A percentile compares a stretch with the other conserved stretches of the same genome.
These are phyloP conservation scores for Thereva nobilitata DNA, from an alignment of 2,888 invertebrate genomes.

Conservation along the genomic window DNA sequence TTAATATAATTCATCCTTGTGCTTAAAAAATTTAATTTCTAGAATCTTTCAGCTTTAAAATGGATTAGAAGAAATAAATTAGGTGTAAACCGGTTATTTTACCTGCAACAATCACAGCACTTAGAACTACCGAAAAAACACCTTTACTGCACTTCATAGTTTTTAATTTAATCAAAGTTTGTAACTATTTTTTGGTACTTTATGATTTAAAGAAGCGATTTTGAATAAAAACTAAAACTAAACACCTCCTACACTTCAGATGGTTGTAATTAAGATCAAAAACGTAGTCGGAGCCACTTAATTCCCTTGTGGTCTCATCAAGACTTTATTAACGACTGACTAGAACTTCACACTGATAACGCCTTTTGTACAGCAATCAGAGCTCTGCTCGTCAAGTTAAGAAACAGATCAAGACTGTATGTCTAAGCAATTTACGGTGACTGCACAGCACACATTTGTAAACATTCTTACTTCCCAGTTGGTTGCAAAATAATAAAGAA, in stretches of 20 bases:
- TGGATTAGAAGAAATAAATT: not conserved
- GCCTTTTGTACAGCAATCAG: slow-evolving; percentile 16
- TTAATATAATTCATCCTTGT: not conserved
- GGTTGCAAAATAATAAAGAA: too few relatives aligned
- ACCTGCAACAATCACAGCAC: slow-evolving; percentile 18
- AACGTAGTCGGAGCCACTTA: too few relatives aligned
- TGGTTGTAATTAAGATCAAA: too few relatives aligned
- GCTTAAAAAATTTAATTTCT: too few relatives aligned
- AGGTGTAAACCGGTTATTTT: not conserved
- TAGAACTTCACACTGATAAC: slow-evolving; percentile 3
- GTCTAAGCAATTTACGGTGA: slow-evolving; percentile 3
- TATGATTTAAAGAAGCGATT: not conserved
- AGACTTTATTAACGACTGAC: not conserved
- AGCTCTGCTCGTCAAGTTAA: slow-evolving; percentile 9
- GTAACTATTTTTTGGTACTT: not conserved
- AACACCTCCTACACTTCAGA: too few relatives aligned
- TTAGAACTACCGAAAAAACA: slow-evolving; percentile 17
- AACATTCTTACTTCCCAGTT: too few relatives aligned
- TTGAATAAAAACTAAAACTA: too few relatives aligned
- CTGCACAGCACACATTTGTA: too few relatives aligned
- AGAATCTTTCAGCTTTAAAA: not conserved
- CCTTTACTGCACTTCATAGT: slow-evolving; percentile 21
- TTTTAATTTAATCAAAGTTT: not conserved
- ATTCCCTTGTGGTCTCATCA: too few relatives aligned
- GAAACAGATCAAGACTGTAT: not conserved